These are phyloP conservation scores for Regulus satrapa DNA, from an alignment of 2,113 vertebrate species.

Conservation along the genomic window DNA sequence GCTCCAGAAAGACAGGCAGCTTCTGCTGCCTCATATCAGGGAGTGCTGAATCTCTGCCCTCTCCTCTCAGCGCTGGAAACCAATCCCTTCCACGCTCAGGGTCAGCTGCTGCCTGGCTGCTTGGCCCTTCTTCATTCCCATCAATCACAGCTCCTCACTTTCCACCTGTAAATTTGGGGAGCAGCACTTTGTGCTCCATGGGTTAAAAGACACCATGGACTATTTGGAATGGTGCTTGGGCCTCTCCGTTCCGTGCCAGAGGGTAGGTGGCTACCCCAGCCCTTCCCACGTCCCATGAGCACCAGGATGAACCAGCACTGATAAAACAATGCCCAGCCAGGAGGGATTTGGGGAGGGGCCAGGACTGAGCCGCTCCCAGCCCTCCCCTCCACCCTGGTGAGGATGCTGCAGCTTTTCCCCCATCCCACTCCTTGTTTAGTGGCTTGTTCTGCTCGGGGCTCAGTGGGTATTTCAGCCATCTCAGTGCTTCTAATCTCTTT, in stretches of 20 bases:
- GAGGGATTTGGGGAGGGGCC: not conserved
- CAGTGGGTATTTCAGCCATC: slow-evolving; percentile 12
- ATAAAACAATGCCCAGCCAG: not conserved
- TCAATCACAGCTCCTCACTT: not conserved
- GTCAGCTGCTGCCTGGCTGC: not conserved
- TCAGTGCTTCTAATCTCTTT: slow-evolving; percentile 33
- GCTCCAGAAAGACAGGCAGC: not conserved
- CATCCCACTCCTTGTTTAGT: not conserved
- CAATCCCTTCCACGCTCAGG: not conserved
- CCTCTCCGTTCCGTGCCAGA: not conserved
- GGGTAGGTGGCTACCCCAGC: too few relatives aligned
- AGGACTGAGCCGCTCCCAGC: not conserved
- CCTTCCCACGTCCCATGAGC: not conserved
- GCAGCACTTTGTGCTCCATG: not conserved
- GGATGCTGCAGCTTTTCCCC: not conserved
- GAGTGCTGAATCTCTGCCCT: not conserved
- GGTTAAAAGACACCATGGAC: not conserved
- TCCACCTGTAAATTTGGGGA: not conserved
- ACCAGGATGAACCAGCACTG: not conserved
- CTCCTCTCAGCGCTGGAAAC: not conserved
- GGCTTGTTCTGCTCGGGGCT: not conserved
- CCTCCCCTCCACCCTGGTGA: accelerated
- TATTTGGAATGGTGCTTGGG: not conserved
- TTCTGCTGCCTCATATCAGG: not conserved
- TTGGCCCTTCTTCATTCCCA: not conserved